Evolutionary conservation across 2,797 vertebrate species (phyloP).

Genomic region (Etheostoma perlongum): DNA sequence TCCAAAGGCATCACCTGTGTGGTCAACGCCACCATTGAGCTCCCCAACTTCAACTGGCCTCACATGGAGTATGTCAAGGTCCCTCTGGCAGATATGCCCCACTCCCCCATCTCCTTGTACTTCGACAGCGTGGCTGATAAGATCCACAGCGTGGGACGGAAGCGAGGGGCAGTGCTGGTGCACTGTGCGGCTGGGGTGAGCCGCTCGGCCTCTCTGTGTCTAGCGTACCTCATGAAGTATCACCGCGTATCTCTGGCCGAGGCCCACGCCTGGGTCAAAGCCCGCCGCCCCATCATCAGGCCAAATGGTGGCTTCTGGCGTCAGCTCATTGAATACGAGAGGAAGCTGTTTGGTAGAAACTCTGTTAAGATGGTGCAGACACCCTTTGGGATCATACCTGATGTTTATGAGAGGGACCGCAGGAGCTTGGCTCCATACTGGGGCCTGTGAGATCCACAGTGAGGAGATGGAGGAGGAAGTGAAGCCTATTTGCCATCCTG

Average conservation of each 20-base stretch:
- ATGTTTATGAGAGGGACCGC: conserved; percentile 94
- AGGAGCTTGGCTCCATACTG: conserved; percentile 94
- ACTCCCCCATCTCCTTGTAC: conserved; percentile 95
- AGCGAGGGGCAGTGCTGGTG: conserved; percentile 93
- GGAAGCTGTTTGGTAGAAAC: conserved; percentile 95
- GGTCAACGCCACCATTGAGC: conserved; percentile 97
- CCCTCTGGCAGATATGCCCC: conserved; percentile 95
- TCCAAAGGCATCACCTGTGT: conserved; percentile 97
- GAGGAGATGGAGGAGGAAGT: conserved; percentile 30
- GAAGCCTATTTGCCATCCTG: conserved; percentile 44
- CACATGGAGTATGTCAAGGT: conserved; percentile 97
- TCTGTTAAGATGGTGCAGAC: conserved; percentile 98
- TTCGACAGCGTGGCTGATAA: conserved; percentile 97
- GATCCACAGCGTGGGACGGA: conserved; percentile 95
- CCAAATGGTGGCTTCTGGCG: conserved; percentile 98
- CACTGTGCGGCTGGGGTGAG: conserved; percentile 97
- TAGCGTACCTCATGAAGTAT: conserved; percentile 98
- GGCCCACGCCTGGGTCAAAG: conserved; percentile 97
- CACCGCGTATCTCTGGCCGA: conserved; percentile 94
- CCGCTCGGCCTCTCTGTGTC: conserved; percentile 95
- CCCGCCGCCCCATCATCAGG: conserved; percentile 93
- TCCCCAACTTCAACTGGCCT: conserved; percentile 98
- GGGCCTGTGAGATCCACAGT: conserved; percentile 86
- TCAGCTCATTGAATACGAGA: conserved; percentile 97
- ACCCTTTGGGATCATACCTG: conserved; percentile 93